A percentile compares a stretch with the other conserved stretches of the same genome.
Conservation (phyloP, 1,140 invertebrate genomes). For the Goniozus legneri region DNA sequence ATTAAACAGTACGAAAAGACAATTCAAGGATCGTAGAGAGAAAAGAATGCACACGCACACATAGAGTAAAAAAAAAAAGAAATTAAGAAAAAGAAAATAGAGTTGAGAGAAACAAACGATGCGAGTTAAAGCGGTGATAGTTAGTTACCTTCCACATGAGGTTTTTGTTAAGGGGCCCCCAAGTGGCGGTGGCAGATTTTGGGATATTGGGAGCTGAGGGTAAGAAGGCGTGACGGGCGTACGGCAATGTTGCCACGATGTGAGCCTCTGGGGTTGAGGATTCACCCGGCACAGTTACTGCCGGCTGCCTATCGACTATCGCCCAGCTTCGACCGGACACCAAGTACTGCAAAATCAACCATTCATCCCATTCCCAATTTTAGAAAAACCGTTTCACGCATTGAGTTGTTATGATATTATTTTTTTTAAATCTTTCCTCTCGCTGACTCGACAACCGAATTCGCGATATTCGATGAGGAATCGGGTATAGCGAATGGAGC, state of each 20-base stretch:
- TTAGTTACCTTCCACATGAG: conserved; percentile 66
- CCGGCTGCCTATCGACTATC: conserved; percentile 48
- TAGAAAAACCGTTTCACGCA: conserved; percentile 39
- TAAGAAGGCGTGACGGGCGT: conserved; percentile 59
- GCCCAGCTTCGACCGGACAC: conserved; percentile 52
- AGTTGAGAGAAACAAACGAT: conserved; percentile 9
- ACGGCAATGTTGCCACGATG: conserved; percentile 56
- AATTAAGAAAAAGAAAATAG: too few relatives aligned
- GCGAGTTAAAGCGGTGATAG: conserved; percentile 28
- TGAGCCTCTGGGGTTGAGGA: conserved; percentile 47
- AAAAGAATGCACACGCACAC: too few relatives aligned
- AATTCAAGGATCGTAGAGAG: too few relatives aligned
- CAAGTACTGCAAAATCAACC: conserved; percentile 53
- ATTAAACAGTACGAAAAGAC: too few relatives aligned
- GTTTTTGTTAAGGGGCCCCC: conserved; percentile 65
- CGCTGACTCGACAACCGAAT: background rate
- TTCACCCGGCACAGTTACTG: conserved; percentile 38
- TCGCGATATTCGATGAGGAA: too few relatives aligned
- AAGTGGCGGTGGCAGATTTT: conserved; percentile 63
- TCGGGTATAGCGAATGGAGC: too few relatives aligned
- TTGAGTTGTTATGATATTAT: background rate
- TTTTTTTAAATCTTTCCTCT: background rate
- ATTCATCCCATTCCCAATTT: too few relatives aligned
- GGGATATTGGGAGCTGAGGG: conserved; percentile 60
- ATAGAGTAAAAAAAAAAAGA: too few relatives aligned